Evolutionary conservation across 1,140 invertebrate genomes (phyloP).

Genomic region (Drosophila neocordata): DNA sequence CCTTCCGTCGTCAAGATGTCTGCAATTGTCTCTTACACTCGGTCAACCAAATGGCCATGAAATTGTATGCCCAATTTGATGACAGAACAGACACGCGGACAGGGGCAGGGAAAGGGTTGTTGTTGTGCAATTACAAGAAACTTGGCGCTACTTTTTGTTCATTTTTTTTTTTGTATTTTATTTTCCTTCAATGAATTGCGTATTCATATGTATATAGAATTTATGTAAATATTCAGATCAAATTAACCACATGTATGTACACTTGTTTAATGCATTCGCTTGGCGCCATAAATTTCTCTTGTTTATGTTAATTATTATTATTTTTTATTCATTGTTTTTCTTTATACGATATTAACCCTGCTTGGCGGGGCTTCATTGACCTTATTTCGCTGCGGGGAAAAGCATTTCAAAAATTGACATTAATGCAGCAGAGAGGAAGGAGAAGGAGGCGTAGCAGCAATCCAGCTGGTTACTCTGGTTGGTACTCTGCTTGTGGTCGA

Average conservation of each 20-base stretch:
- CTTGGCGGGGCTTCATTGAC: conserved; percentile 39
- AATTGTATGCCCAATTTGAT: conserved; percentile 12
- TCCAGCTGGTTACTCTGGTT: conserved; percentile 12
- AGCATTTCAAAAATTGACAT: conserved; percentile 44
- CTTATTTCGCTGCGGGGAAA: conserved; percentile 55
- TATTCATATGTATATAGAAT: conserved; percentile 1
- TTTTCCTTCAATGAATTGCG: conserved; percentile 10
- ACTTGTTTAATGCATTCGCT: conserved; percentile 45
- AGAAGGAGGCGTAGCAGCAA: not conserved
- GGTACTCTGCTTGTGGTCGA: conserved; percentile 67
- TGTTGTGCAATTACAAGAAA: conserved; percentile 15
- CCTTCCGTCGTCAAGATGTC: conserved; percentile 67
- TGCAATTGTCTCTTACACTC: conserved; percentile 28
- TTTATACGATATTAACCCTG: conserved; percentile 13
- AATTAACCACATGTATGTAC: conserved; percentile 22
- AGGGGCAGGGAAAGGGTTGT: too few species aligned
- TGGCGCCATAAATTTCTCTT: conserved; percentile 46
- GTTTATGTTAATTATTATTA: conserved; percentile 55
- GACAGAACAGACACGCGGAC: not conserved
- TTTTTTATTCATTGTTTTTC: conserved; percentile 40
- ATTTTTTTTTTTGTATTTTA: not conserved
- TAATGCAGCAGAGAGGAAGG: not conserved
- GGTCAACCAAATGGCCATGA: not conserved
- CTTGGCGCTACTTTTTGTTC: not conserved
- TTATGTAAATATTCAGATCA: conserved; percentile 27